Base-by-base conservation (phyloP, 1,140 invertebrate genomes). In the Spodoptera frugiperda region DNA sequence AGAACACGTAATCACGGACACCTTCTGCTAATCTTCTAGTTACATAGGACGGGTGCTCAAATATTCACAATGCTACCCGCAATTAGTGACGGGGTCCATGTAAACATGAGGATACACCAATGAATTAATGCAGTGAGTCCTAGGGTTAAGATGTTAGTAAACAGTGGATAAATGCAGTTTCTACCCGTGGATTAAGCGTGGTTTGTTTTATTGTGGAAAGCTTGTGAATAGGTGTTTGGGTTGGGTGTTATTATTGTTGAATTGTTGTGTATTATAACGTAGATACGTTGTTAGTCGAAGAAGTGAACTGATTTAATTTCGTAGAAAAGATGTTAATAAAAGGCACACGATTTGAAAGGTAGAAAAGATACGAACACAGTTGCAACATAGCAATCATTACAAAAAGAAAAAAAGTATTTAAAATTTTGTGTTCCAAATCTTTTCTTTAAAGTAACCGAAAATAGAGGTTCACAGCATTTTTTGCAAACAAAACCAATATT, bases 21-120 rank as follows among this genome's bases (percentile, higher is more conserved):
- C 55, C 55, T 71, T 44, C 63, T 70, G 2, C n/a, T 65, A 75
- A 73, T 75, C 30, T 53, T 5, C 0, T 75, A 49, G 54, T 75
- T 75, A 75, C 72, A 65, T 65, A 65, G 72, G 59, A 75, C 49
- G 2, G 53, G 11, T 75, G 55, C 54, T 75, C 59, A 75, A 75
- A 75, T 63, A 75, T 65, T 65, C 72, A 53, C n/a, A 39, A 65
- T 44, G 59, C 54, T 65, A 73, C 72, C 75, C 55, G 65, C 75
- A 77, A 77, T 77, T 77, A 77, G 61, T 65, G 67, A 59, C 33
- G 51, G 61, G 48, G 59, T 53, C 49, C 2, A 17, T 55, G 65
- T 25, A 70, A 77, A 77, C 75, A 77, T 4, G 55, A 77, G 55
- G 65, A 77, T 79, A 76, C 76, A 65, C 71, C 72, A 76, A 72